A percentile compares a stretch with the other conserved stretches of the same genome.
These are phyloP conservation scores for Lithophane socia DNA, from an alignment of 2,888 invertebrate genomes.

Conservation along the genomic window DNA sequence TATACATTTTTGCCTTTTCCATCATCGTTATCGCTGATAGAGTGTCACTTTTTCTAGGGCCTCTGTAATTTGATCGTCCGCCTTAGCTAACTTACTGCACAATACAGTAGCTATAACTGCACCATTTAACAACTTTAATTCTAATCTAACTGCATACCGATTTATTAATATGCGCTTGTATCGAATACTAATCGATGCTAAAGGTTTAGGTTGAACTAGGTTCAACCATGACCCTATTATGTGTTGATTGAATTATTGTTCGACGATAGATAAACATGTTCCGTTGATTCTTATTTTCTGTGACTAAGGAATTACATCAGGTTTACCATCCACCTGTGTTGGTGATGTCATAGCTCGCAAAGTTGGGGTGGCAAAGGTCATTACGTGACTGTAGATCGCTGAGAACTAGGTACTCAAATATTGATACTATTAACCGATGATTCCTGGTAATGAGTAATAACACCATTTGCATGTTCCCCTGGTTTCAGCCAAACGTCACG, in stretches of 20 bases:
- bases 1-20: too few relatives aligned
- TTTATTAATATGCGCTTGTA: slow-evolving; percentile 76
- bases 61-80: too few relatives aligned
- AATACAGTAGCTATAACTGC: background rate
- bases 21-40: too few relatives aligned
- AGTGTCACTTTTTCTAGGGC: too few relatives aligned
- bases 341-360: slow-evolving; percentile 44
- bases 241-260: slow-evolving; percentile 72
- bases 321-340: slow-evolving; percentile 35
- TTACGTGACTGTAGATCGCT: slow-evolving; percentile 18
- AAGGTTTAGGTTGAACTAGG: slow-evolving; percentile 79
- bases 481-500: too few relatives aligned
- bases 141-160: slow-evolving; percentile 33
- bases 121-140: slow-evolving; percentile 41
- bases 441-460: too few relatives aligned
- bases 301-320: slow-evolving; percentile 62
- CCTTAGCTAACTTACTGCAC: background rate
- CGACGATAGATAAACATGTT: slow-evolving; percentile 63
- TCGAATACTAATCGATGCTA: slow-evolving; percentile 69
- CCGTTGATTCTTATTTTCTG: slow-evolving; percentile 47
- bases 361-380: slow-evolving; percentile 40
- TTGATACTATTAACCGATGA: too few relatives aligned
- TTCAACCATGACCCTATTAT: slow-evolving; percentile 78
- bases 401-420: slow-evolving; percentile 24
- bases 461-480: too few relatives aligned